Conservation (phyloP, 2,113 vertebrate species). For the Tricholaema leucomelas region DNA sequence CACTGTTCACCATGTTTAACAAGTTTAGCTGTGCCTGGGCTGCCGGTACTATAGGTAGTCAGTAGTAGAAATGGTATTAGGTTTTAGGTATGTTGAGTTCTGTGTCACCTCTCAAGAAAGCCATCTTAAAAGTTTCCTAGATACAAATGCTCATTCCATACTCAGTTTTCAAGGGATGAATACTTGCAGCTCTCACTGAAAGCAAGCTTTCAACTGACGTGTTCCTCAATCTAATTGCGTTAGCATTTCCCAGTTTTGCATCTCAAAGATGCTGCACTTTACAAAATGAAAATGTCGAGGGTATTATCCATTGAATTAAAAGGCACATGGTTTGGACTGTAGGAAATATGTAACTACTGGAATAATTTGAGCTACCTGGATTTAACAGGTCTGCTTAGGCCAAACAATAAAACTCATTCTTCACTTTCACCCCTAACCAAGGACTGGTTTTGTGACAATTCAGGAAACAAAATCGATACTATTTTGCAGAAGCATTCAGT, state of each 20-base stretch:
- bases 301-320: neutral
- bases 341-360: neutral
- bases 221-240: neutral
- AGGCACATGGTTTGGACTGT: neutral
- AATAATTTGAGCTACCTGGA: neutral
- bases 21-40: neutral
- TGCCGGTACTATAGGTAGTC: neutral
- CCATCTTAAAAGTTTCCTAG: neutral
- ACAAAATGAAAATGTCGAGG: neutral
- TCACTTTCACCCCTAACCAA: neutral
- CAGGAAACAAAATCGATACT: neutral
- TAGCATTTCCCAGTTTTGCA: neutral
- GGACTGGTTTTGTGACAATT: neutral
- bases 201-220: neutral
- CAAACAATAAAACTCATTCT: neutral
- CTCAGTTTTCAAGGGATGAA: neutral
- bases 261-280: neutral
- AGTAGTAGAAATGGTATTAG: neutral
- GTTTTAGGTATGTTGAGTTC: neutral
- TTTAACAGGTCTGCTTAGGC: neutral
- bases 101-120: neutral
- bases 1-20: neutral
- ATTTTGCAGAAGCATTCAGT: neutral
- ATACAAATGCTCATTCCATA: neutral
- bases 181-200: neutral